Evolutionary conservation across 2,797 vertebrate species (phyloP), one percentile per base, ranked within the genome.

Genomic region (Cyprinella venusta): DNA sequence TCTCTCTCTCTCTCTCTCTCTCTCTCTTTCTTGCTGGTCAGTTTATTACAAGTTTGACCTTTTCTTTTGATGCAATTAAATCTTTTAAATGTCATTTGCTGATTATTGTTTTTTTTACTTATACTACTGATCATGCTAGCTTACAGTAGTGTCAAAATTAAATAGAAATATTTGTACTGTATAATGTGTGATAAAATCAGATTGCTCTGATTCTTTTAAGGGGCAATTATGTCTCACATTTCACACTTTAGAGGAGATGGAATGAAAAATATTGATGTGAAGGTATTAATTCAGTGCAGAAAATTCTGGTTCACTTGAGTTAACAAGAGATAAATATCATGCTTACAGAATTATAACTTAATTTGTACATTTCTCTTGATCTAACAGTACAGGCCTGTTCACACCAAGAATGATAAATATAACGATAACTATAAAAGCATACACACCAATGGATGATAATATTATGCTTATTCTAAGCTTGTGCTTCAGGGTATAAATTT

Each of bases 21-120:
- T 59, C 45, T 69, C 3, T 69, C 5, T 36, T 36, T 69, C 12
- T 67, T 2, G 8, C 52, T 16, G 26, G 50, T 24, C 13, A 2
- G 65, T 78, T 81, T 48, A 86, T 77, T 70, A 40, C 63, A 67
- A 13, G 52, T 24, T 64, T 74, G 26, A 71, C 30, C 59, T 74
- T 72, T 50, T 21, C 19, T 36, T 65, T 19, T 74, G 24, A 61
- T 61, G 45, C 26, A 30, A 10, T 54, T 74, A 1, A 52, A 19
- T 54, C 8, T 33, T 74, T 18, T 19, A 52, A 19, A 56, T 12
- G 10, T 12, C 30, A 8, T 9, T 64, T 61, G 40, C 38, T 12
- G 3, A 64, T 64, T 1, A 24, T 78, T 10, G 4, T 40, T 40
- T 36, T 36, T 33, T 36, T 36, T 36, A 36, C 36, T 5, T 5